Evolutionary conservation across 2,797 vertebrate genomes (phyloP), one percentile per base, ranked within the genome.

Genomic region (Calcarius lapponicus): DNA sequence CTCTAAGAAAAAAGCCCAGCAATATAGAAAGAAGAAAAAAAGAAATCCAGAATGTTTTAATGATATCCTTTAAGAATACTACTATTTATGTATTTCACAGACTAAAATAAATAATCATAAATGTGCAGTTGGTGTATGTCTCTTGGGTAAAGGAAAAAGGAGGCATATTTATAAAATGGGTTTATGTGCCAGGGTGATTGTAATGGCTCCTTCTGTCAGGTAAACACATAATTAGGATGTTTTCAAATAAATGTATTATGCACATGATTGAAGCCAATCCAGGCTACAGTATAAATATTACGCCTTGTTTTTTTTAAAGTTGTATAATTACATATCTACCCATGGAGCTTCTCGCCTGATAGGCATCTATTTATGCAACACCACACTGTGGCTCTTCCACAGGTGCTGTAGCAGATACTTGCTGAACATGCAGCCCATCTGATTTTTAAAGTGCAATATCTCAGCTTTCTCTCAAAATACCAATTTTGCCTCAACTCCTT

Each of bases 151-250:
- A 92, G 80, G 89, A 67, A 96, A 95, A 94, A 97, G 54, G 80
- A 96, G 88, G 84, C 91, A 93, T 89, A 94, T 95, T 96, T 94
- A 88, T 90, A 94, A 96, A 96, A 91, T 5, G 67, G 74, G 71
- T 86, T 92, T 96, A 76, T 3, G 7, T 93, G 90, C 90, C 96
- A 94, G 95, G 94, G 93, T 97, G 96, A 92, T 76, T 85, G 90
- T 93, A 94, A 95, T 91, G 95, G 92, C 86, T 96, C 92, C 96
- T 96, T 96, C 95, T 96, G 93, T 95, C 96, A 97, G 93, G 91
- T 97, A 96, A 97, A 96, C 92, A 96, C 92, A 73, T 96, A 97
- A 97, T 96, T 97, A 97, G 96, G 90, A 95, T 96, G 96, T 97
- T 97, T 97, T 93, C 96, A 97, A 95, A 97, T 95, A 97, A 94